Evolutionary conservation across 2,113 vertebrate genomes (phyloP).

Genomic region (Laterallus jamaicensis): DNA sequence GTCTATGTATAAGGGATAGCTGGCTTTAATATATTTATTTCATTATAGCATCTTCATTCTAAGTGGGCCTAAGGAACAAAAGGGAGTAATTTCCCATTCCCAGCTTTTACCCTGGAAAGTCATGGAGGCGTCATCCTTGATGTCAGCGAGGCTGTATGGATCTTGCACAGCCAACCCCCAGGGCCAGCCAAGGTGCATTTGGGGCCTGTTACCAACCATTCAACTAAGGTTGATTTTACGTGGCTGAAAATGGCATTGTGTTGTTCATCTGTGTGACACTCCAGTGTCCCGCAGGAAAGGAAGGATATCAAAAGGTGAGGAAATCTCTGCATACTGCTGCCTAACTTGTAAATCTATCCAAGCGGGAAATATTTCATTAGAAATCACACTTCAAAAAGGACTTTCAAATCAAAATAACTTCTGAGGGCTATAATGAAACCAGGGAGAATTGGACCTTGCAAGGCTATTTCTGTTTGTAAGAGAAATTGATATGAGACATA

Average conservation of each 20-base stretch:
- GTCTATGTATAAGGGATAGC: background rate
- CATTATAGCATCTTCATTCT: background rate
- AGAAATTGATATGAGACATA: background rate
- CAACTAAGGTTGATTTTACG: background rate
- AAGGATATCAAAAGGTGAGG: background rate
- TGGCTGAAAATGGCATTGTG: background rate
- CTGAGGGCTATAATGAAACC: background rate
- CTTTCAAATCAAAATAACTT: background rate
- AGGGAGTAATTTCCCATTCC: background rate
- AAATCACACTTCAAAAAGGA: background rate
- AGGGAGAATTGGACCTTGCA: background rate
- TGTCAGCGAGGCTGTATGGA: background rate
- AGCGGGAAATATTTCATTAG: background rate
- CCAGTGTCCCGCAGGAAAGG: background rate
- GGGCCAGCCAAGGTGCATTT: background rate
- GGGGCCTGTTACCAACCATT: background rate
- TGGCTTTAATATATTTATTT: background rate
- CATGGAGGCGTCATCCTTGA: background rate
- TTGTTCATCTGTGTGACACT: background rate
- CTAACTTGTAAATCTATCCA: background rate
- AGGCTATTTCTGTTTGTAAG: background rate
- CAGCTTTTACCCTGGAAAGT: background rate
- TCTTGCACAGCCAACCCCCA: background rate
- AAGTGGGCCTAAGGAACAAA: background rate
- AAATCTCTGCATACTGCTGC: background rate